Conservation (phyloP, 2,113 vertebrate species). For the zebrafish (Danio rerio) region DNA sequence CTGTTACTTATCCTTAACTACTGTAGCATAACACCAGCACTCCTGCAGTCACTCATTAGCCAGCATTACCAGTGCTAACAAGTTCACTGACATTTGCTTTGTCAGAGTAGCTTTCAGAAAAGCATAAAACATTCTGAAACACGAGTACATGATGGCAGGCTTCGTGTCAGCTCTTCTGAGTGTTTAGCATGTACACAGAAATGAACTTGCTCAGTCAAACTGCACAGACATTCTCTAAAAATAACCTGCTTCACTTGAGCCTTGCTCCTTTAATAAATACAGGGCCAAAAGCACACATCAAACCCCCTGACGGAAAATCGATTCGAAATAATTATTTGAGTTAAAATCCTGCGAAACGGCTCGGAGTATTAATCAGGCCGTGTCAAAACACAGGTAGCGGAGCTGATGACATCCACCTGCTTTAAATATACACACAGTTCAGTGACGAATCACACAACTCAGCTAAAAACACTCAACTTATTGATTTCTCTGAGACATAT, state of each 20-base stretch:
- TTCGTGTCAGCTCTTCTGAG: constrained; percentile 45
- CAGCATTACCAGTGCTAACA: too few species aligned
- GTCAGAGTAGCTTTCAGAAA: background rate
- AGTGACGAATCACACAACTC: background rate
- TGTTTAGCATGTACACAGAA: background rate
- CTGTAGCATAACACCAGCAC: too few species aligned
- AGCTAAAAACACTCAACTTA: constrained; percentile 64
- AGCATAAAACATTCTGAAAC: too few species aligned
- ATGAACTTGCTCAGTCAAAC: constrained; percentile 21
- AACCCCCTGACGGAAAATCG: constrained; percentile 60
- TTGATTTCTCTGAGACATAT: constrained; percentile 67
- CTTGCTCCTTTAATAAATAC: constrained; percentile 52
- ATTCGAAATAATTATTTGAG: constrained; percentile 64
- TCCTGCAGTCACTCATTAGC: too few species aligned
- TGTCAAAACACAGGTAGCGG: constrained; percentile 66
- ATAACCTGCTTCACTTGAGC: constrained; percentile 39
- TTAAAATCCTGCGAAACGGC: constrained; percentile 60
- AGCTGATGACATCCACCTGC: constrained; percentile 63
- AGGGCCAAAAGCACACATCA: constrained; percentile 56
- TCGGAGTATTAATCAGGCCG: constrained; percentile 63
- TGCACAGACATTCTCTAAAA: constrained; percentile 29
- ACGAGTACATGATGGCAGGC: constrained; percentile 25
- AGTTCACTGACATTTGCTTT: background rate
- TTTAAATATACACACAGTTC: constrained; percentile 56
- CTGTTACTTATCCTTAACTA: too few species aligned